Base-by-base conservation (phyloP, 2,888 invertebrate genomes). In the Sinopyrophorus schimmeli region DNA sequence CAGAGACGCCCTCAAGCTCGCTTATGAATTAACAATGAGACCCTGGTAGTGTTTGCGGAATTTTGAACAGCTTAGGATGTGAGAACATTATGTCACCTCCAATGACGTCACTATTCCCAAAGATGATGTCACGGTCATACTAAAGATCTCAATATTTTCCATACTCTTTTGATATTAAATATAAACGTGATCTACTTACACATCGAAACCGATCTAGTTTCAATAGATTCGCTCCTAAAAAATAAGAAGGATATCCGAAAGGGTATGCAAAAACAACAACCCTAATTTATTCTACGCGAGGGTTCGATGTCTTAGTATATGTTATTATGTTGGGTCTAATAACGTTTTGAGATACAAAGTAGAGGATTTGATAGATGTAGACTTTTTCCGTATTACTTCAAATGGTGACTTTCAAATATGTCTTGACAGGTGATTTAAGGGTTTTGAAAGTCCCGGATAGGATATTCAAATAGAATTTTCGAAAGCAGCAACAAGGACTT, bases 1-100 rank as follows among this genome's bases (percentile, higher is more conserved):
- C 26, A 27, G 39, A 30, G 28, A 44, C 38, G 24, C 28, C 37
- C 34, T 32, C 27, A 32, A 35, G 47, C 44, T 28, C 43, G 38
- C 41, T 49, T 46, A 49, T 53, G 53, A 53, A 53, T 53, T 49
- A 49, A 30, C 35, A 41, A 53, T 53, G 53, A 53, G 38, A 27
- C 21, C 27, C n/a, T 40, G 30, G 30, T 30, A 41, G 23, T 31
- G 32, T 30, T 41, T 44, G 34, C 44, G 24, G 47, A 48, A 48
- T 48, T 37, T 38, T 31, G 39, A 53, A 46, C 35, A 44, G 40
- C 35, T 48, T 43, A 31, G 35, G 43, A 53, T 40, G 30, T 40
- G 18, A 14, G 24, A 35, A 35, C 35, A 24, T 35, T 30, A 23
- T 37, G 41, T 38, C 40, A 40, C 28, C 30, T 40, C 10, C 16